Evolutionary conservation across 1,140 invertebrate species (phyloP).

Genomic region (Oreohelix idahoensis): DNA sequence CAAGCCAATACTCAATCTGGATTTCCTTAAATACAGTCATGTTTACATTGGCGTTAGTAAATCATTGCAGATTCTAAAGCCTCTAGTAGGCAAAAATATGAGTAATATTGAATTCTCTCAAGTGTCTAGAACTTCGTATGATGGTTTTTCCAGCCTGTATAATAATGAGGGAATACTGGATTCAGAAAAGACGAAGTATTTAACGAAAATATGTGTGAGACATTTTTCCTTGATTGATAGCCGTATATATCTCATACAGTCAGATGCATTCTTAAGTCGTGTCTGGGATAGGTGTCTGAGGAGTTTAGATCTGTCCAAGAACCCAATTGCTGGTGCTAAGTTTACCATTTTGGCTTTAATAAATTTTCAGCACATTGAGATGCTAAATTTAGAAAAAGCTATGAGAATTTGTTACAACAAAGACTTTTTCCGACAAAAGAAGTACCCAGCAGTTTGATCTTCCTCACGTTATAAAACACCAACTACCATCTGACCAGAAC

Average conservation of each 20-base stretch:
- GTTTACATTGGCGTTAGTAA: not conserved
- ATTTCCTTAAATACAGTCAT: not conserved
- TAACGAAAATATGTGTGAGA: not conserved
- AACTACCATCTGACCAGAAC: no score
- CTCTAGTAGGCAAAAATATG: conserved; percentile 11
- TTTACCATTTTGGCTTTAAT: not conserved
- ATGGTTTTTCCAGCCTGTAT: not conserved
- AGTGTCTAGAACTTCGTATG: not conserved
- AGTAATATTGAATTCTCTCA: not conserved
- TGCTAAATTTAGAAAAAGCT: not conserved
- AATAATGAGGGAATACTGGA: not conserved
- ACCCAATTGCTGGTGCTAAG: not conserved
- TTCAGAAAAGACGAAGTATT: not conserved
- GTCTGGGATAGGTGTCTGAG: not conserved
- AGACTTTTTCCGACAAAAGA: no score
- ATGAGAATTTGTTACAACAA: not conserved
- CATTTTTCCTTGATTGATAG: not conserved
- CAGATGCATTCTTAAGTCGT: not conserved
- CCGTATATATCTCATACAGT: not conserved
- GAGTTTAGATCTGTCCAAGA: not conserved
- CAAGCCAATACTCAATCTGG: not conserved
- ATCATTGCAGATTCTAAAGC: not conserved
- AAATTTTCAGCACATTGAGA: not conserved
- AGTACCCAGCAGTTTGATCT: no score
- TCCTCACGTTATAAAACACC: no score